Evolutionary conservation across 1,140 invertebrate species (phyloP).

Genomic region (Brachionus angularis): DNA sequence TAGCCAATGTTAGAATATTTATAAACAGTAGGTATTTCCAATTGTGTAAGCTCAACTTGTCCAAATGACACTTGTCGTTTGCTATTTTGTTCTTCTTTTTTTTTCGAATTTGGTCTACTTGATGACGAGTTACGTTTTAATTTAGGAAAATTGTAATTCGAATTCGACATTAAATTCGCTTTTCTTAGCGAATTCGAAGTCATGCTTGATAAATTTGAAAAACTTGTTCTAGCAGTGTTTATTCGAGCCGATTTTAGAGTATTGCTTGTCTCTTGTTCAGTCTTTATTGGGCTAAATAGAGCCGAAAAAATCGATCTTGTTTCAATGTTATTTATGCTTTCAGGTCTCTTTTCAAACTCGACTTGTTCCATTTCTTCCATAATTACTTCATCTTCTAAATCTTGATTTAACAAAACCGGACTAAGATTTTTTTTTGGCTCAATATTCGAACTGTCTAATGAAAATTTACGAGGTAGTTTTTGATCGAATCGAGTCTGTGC

Average conservation of each 20-base stretch:
- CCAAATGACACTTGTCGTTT: constrained; percentile 3
- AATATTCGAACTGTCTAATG: not conserved
- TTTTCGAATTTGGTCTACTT: no score
- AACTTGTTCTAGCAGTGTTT: not conserved
- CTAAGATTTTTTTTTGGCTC: not conserved
- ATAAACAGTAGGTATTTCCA: constrained; percentile 23
- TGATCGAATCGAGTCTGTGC: not conserved
- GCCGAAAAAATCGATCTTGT: not conserved
- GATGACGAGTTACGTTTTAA: not conserved
- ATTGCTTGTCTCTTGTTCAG: not conserved
- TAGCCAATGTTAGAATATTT: constrained; percentile 8
- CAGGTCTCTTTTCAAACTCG: no score
- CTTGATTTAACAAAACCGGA: no score
- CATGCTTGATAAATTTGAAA: not conserved
- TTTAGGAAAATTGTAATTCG: not conserved
- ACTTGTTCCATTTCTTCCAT: not conserved
- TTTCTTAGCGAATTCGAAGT: not conserved
- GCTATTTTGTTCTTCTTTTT: constrained; percentile 4
- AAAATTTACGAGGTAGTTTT: constrained; percentile 37
- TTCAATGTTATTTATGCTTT: no score
- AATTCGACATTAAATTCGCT: not conserved
- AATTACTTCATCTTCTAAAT: not conserved
- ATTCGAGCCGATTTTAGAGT: not conserved
- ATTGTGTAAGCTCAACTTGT: not conserved
- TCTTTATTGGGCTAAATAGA: no score